These are phyloP conservation scores for Oceanodroma leucorhoa DNA, from an alignment of 2,797 vertebrate species.

Conservation along the genomic window DNA sequence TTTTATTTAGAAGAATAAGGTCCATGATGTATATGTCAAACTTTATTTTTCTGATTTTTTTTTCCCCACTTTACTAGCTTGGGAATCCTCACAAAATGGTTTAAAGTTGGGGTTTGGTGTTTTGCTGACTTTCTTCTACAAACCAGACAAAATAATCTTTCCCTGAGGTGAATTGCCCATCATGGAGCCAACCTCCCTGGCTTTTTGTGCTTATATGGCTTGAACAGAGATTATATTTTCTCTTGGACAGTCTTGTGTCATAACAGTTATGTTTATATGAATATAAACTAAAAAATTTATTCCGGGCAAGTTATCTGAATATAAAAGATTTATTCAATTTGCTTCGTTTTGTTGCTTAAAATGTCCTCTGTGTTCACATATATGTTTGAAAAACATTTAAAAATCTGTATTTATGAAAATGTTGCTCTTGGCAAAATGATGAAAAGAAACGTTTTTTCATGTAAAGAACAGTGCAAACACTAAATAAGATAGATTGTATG, in stretches of 20 bases:
- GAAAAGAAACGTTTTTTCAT: not conserved
- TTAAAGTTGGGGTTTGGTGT: not conserved
- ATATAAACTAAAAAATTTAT: constrained; percentile 10
- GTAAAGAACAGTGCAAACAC: not conserved
- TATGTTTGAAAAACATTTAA: not conserved
- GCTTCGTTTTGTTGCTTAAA: not conserved
- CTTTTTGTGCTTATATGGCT: constrained; percentile 25
- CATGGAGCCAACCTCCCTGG: not conserved
- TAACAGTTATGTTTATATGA: not conserved
- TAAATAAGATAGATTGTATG: not conserved
- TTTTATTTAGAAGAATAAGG: not conserved
- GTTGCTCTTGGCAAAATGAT: not conserved
- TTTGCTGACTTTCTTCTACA: not conserved
- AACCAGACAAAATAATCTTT: constrained; percentile 1
- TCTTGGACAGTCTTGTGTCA: not conserved
- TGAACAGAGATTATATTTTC: not conserved
- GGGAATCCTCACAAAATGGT: not conserved
- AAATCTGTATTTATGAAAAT: not conserved
- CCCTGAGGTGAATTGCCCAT: not conserved
- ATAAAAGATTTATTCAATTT: not conserved
- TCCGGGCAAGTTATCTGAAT: not conserved
- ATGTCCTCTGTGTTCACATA: not conserved
- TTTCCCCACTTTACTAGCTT: not conserved
- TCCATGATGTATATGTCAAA: not conserved
- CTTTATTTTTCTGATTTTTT: not conserved